Percentiles rank a stretch among this genome's conserved stretches.
Evolutionary conservation across 2,113 vertebrate genomes (phyloP).

Genomic region (Talpa occidentalis): DNA sequence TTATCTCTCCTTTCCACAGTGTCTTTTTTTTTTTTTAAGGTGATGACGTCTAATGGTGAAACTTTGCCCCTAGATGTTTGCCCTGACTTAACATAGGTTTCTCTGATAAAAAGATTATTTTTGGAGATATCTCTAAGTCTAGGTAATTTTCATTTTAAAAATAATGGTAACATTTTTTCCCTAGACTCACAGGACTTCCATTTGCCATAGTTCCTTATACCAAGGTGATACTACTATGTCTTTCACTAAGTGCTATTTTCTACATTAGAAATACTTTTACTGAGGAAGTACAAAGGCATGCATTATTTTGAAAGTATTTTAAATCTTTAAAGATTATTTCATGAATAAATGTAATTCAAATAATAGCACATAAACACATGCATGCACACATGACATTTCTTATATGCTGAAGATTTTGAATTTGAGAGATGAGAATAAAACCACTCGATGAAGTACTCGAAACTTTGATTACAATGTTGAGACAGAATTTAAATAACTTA

Average conservation of each 20-base stretch:
- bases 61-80: too few relatives aligned
- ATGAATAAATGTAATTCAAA: neutral
- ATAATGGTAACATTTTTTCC: too few relatives aligned
- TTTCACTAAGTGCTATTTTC: neutral
- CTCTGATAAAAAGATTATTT: too few relatives aligned
- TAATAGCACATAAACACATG: neutral
- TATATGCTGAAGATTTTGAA: neutral
- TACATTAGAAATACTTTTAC: constrained; percentile 48
- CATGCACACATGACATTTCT: neutral
- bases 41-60: too few relatives aligned
- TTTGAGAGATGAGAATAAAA: neutral
- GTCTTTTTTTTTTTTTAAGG: neutral
- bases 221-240: neutral
- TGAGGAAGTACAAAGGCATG: constrained; percentile 32
- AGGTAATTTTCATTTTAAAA: too few relatives aligned
- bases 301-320: neutral
- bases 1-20: neutral
- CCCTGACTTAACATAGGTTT: too few relatives aligned
- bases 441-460: neutral
- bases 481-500: neutral
- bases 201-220: too few relatives aligned
- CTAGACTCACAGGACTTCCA: too few relatives aligned
- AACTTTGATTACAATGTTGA: neutral
- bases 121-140: too few relatives aligned
- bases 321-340: neutral